phyloP scores from a whole-genome alignment of 2,113 vertebrate species.

The Tichodroma muraria region DNA sequence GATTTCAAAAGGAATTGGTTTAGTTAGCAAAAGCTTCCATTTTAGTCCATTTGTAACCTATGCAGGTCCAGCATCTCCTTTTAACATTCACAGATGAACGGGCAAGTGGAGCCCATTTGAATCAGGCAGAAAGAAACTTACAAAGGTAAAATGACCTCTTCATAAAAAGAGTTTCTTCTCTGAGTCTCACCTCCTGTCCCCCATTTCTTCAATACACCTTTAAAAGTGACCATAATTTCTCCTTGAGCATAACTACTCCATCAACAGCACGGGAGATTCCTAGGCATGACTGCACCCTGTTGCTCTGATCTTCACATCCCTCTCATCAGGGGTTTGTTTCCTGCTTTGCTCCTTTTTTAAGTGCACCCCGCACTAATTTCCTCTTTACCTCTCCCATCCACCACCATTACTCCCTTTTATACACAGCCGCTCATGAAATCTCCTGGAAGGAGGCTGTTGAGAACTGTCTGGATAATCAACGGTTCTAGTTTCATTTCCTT shows the following conservation, averaged over 20 bases:
- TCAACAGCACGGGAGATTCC: not conserved
- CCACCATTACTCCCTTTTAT: constrained; percentile 18
- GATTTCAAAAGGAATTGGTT: constrained; percentile 27
- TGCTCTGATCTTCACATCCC: not conserved
- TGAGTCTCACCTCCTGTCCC: not conserved
- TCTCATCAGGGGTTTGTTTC: constrained; percentile 30
- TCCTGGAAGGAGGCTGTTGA: constrained; percentile 48
- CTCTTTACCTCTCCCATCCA: not conserved
- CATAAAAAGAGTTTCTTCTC: not conserved
- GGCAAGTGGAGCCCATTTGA: constrained; percentile 13
- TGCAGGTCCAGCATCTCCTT: constrained; percentile 3
- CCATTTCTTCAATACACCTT: not conserved
- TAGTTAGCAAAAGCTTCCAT: constrained; percentile 16
- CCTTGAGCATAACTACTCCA: not conserved
- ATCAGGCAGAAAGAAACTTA: not conserved
- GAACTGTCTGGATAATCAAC: constrained; percentile 50
- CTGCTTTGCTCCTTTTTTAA: constrained; percentile 31
- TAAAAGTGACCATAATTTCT: not conserved
- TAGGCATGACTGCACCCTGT: not conserved
- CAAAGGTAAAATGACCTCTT: not conserved
- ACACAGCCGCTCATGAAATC: not conserved
- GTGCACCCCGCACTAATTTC: constrained; percentile 12
- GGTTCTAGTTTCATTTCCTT: constrained; percentile 44
- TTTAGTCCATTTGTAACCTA: constrained; percentile 24
- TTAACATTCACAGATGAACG: constrained; percentile 27